Percentiles rank a stretch among this genome's conserved stretches.
Conservation (phyloP, 2,797 vertebrate genomes). For the Poecile montanus region DNA sequence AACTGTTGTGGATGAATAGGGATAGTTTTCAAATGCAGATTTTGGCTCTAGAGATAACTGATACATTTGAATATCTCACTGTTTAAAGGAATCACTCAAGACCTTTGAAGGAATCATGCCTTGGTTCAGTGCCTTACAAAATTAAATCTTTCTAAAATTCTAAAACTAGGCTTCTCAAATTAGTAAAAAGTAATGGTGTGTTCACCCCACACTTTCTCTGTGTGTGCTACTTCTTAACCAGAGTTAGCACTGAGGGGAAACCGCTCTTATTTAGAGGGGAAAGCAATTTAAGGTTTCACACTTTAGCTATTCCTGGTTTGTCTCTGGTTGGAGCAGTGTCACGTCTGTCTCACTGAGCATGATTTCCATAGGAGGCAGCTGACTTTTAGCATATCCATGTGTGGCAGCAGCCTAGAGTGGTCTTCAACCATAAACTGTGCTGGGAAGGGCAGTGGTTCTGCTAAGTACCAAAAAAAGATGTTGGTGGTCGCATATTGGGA, state of each 20-base stretch:
- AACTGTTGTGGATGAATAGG: neutral
- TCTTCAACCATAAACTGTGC: neutral
- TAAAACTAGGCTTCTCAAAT: neutral
- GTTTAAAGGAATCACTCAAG: neutral
- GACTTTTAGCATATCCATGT: neutral
- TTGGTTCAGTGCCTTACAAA: neutral
- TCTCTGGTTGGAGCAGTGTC: neutral
- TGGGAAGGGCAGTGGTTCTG: neutral
- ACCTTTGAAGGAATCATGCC: neutral
- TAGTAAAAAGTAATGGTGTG: neutral
- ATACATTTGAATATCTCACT: neutral
- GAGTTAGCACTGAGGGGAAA: neutral
- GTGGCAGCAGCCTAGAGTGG: neutral
- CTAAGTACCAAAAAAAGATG: neutral
- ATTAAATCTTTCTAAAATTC: neutral
- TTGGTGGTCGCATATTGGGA: rapidly evolving
- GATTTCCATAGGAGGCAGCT: neutral
- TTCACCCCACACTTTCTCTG: neutral
- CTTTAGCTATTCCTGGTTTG: neutral
- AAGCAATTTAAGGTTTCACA: neutral
- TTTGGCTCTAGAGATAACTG: neutral
- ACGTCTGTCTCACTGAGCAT: neutral
- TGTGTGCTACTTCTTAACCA: neutral
- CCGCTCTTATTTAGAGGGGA: neutral
- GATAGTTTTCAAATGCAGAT: neutral